A percentile compares a stretch with the other conserved stretches of the same genome.
phyloP scores from a whole-genome alignment of 2,113 vertebrate species.

The Jacana jacana region DNA sequence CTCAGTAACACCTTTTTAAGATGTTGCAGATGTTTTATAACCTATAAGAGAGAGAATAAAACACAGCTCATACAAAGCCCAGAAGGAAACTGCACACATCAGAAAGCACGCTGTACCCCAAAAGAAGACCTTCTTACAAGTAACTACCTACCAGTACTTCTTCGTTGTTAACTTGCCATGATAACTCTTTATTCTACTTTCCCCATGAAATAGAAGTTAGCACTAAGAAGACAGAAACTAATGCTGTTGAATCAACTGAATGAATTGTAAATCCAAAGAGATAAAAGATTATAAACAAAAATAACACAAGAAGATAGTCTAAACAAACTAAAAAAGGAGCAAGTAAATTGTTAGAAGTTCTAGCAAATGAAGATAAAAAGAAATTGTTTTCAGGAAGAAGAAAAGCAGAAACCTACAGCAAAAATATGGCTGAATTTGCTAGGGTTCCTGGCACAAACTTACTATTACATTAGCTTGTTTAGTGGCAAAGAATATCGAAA shows the following conservation, averaged over 20 bases:
- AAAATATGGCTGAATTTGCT: neutral
- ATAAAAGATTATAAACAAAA: neutral
- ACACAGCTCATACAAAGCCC: neutral
- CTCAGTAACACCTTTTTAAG: neutral
- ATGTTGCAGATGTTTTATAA: neutral
- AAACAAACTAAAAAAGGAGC: neutral
- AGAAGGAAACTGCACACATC: neutral
- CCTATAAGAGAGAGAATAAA: neutral
- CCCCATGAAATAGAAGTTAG: neutral
- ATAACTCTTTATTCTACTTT: neutral
- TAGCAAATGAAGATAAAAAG: neutral
- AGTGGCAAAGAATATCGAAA: neutral
- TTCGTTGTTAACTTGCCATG: neutral
- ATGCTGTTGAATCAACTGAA: neutral
- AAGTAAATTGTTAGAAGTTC: neutral
- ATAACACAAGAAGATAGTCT: neutral
- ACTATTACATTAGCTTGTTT: neutral
- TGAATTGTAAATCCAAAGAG: neutral
- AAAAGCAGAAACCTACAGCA: neutral
- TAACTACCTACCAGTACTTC: neutral
- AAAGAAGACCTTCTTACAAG: neutral
- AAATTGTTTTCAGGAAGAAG: neutral
- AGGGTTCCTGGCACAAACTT: neutral
- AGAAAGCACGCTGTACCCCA: neutral
- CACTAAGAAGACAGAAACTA: neutral